phyloP scores from a whole-genome alignment of 2,113 vertebrate species.

The Phalacrocorax pelagicus region DNA sequence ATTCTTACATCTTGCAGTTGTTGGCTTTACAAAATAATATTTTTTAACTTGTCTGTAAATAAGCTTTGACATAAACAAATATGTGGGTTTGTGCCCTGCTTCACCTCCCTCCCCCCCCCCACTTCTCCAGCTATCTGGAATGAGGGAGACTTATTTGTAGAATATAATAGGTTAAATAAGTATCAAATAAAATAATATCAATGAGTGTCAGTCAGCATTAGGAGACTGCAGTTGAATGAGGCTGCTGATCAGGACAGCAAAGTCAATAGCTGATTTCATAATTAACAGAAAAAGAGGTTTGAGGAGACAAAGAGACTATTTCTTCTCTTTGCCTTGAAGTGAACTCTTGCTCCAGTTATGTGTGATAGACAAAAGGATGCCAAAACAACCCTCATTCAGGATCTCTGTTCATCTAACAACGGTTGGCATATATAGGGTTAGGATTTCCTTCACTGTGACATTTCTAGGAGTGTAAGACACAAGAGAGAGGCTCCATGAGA shows the following conservation, averaged over 20 bases:
- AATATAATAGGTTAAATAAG: not conserved
- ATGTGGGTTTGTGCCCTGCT: accelerated
- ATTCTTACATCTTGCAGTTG: not conserved
- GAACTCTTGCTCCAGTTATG: not conserved
- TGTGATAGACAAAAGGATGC: not conserved
- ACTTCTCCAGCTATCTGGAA: not conserved
- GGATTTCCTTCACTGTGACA: constrained; percentile 70
- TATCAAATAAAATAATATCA: not conserved
- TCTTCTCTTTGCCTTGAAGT: constrained; percentile 2
- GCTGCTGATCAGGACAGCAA: constrained; percentile 58
- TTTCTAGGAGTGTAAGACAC: constrained; percentile 65
- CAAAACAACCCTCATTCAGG: not conserved
- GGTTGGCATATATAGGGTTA: constrained; percentile 59
- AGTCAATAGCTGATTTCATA: constrained; percentile 69
- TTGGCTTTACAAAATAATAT: not conserved
- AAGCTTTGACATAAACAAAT: not conserved
- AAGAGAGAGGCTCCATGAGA: constrained; percentile 61
- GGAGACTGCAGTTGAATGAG: not conserved
- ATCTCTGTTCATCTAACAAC: constrained; percentile 18
- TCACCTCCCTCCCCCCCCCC: accelerated
- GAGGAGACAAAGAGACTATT: not conserved
- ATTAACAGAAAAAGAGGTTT: constrained; percentile 37
- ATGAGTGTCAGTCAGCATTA: not conserved
- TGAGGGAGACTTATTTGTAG: not conserved
- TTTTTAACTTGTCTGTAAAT: not conserved